These are phyloP conservation scores for Oedothorax gibbosus DNA, from an alignment of 1,140 invertebrate species.

Conservation along the genomic window DNA sequence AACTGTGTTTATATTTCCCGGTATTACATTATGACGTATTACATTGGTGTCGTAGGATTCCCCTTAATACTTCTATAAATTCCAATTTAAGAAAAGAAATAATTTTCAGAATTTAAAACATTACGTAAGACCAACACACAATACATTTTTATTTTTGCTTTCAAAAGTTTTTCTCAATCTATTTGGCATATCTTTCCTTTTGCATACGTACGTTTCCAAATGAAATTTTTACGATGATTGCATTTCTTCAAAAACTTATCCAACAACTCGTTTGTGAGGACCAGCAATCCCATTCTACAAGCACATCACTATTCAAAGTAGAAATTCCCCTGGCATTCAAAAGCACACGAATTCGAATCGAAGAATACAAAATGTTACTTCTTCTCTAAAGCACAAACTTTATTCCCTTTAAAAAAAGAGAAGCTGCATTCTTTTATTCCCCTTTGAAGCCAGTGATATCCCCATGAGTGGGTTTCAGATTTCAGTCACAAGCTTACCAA, in stretches of 20 bases:
- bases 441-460: neutral
- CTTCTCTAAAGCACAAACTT: neutral
- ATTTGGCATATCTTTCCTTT: too few species aligned
- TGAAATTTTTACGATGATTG: constrained; percentile 28
- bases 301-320: constrained; percentile 26
- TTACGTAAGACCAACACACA: too few species aligned
- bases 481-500: constrained; percentile 4
- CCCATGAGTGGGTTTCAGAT: constrained; percentile 27
- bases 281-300: constrained; percentile 24
- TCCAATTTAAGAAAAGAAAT: too few species aligned
- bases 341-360: constrained; percentile 8
- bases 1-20: too few species aligned
- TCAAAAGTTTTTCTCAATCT: too few species aligned
- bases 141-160: too few species aligned
- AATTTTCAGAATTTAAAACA: too few species aligned
- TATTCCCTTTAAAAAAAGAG: constrained; percentile 1
- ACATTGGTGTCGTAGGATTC: too few species aligned
- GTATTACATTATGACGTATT: too few species aligned
- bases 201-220: neutral
- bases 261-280: constrained; percentile 5
- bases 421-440: neutral
- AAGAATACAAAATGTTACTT: constrained; percentile 22
- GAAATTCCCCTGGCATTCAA: neutral
- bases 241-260: neutral
- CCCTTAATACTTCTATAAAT: too few species aligned